Percentiles rank a stretch among this genome's conserved stretches.
phyloP scores from a whole-genome alignment of 92 coral and sea anemone genomes.

The Porites lobata region DNA sequence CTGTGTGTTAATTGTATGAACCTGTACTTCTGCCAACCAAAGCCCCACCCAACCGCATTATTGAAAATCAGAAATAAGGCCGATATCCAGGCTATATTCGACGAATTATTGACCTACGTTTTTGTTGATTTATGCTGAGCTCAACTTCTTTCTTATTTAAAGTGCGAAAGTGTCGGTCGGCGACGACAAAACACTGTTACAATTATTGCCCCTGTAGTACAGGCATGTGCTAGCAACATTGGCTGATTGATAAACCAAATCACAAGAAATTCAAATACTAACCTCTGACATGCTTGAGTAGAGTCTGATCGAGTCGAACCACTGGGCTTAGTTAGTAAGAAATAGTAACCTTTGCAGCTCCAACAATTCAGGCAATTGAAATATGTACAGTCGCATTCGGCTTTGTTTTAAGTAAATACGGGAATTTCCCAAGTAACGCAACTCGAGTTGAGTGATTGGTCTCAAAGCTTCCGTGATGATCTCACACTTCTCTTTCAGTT shows the following conservation, averaged over 20 bases:
- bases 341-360: background rate
- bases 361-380: constrained; percentile 8
- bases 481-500: constrained; percentile 7
- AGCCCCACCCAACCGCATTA: constrained; percentile 1
- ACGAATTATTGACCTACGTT: constrained; percentile 19
- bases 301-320: constrained; percentile 9
- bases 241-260: constrained; percentile 19
- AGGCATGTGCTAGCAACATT: constrained; percentile 2
- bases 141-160: background rate
- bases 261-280: constrained; percentile 23
- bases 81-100: background rate
- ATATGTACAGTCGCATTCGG: background rate
- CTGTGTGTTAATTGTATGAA: constrained; percentile 15
- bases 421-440: too few species aligned
- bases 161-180: constrained; percentile 16
- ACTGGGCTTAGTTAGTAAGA: background rate
- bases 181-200: background rate
- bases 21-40: background rate
- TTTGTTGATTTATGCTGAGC: background rate
- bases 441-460: background rate
- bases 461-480: constrained; percentile 8
- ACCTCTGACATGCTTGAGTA: constrained; percentile 27
- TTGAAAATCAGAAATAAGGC: constrained; percentile 15
- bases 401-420: background rate
- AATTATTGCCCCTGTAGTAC: background rate